A percentile compares a stretch with the other conserved stretches of the same genome.
Conservation (phyloP, 1,140 invertebrate species). For the Drosophila funebris region DNA sequence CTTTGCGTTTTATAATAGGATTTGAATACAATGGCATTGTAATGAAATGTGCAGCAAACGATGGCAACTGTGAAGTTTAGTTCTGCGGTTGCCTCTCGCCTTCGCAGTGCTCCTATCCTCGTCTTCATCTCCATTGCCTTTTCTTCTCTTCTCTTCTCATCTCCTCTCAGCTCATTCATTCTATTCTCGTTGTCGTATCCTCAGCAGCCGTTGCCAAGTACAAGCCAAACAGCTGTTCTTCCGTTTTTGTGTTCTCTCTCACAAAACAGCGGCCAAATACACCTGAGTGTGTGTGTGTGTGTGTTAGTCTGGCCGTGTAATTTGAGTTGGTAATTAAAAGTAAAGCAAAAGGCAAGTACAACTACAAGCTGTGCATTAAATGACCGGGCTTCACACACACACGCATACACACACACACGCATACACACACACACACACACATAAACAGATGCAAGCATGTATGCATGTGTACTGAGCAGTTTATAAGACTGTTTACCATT, state of each 20-base stretch:
- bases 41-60: constrained; percentile 81
- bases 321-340: constrained; percentile 79
- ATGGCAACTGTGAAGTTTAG: constrained; percentile 67
- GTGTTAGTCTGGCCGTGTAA: constrained; percentile 57
- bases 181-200: background rate
- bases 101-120: background rate
- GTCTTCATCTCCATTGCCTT: background rate
- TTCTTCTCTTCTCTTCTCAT: background rate
- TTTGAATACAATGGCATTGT: constrained; percentile 81
- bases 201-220: constrained; percentile 46
- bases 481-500: constrained; percentile 29
- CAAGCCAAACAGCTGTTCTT: constrained; percentile 75
- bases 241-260: constrained; percentile 39
- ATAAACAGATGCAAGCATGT: background rate
- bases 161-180: too few species aligned
- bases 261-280: constrained; percentile 30
- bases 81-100: constrained; percentile 58
- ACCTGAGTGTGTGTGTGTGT: constrained; percentile 2
- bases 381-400: constrained; percentile 34
- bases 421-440: background rate
- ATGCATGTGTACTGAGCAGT: background rate
- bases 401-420: constrained; percentile 1
- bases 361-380: constrained; percentile 56
- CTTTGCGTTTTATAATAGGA: constrained; percentile 76
- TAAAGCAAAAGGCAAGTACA: constrained; percentile 71